Evolutionary conservation across 2,888 invertebrate species (phyloP).

Genomic region (Hipparchia sbordonii): DNA sequence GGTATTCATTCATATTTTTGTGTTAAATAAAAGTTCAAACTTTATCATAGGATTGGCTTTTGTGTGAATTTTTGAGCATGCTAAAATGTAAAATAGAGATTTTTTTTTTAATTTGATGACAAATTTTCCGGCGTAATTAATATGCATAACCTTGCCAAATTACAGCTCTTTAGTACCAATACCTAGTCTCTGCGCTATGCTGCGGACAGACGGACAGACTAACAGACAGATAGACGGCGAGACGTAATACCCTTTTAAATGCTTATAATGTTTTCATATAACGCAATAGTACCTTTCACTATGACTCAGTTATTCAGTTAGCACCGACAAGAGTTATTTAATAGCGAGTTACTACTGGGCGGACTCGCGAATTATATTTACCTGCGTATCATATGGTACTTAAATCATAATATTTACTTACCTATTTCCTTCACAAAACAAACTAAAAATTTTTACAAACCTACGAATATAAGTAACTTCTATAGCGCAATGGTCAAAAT

Average conservation of each 20-base stretch:
- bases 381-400: background rate
- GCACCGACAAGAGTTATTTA: conserved; percentile 8
- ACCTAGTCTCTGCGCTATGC: too few species aligned
- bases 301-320: conserved; percentile 24
- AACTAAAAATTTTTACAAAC: too few species aligned
- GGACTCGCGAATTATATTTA: background rate
- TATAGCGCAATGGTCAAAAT: too few species aligned
- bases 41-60: background rate
- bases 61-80: background rate
- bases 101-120: too few species aligned
- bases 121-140: too few species aligned
- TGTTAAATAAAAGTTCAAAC: background rate
- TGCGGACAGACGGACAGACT: too few species aligned
- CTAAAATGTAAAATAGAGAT: background rate
- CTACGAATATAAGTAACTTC: too few species aligned
- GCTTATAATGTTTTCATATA: conserved; percentile 14
- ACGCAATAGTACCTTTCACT: conserved; percentile 21
- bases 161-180: too few species aligned
- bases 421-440: too few species aligned
- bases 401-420: too few species aligned
- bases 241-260: background rate
- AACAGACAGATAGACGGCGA: too few species aligned
- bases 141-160: too few species aligned
- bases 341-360: conserved; percentile 17
- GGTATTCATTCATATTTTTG: background rate